A percentile compares a stretch with the other conserved stretches of the same genome.
Evolutionary conservation across 2,113 vertebrate species (phyloP).

Genomic region (Gymnogyps californianus): DNA sequence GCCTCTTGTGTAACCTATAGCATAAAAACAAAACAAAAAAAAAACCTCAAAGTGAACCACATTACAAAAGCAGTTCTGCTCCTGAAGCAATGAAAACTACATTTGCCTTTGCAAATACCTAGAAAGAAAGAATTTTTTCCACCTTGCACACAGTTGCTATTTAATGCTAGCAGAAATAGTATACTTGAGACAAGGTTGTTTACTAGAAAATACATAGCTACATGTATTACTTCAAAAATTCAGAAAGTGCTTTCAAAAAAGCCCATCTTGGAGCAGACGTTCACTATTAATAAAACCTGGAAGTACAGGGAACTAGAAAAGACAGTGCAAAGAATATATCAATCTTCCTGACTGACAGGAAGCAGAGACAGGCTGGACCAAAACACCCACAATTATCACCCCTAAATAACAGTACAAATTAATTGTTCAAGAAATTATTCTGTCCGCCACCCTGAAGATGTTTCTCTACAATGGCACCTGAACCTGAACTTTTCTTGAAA

Average conservation of each 20-base stretch:
- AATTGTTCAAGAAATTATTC: not conserved
- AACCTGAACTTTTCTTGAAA: not conserved
- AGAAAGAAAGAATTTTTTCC: not conserved
- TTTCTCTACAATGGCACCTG: not conserved
- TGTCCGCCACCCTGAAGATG: not conserved
- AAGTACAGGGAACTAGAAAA: not conserved
- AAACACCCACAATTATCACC: not conserved
- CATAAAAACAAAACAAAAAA: not conserved
- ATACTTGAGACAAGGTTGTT: not conserved
- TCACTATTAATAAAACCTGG: not conserved
- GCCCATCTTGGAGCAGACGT: not conserved
- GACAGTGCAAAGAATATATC: not conserved
- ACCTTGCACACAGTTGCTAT: not conserved
- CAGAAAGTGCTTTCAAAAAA: not conserved
- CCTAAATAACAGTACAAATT: not conserved
- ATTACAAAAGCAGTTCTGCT: not conserved
- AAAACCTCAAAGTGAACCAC: not conserved
- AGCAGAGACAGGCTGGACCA: not conserved
- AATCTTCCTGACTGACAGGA: not conserved
- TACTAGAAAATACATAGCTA: not conserved
- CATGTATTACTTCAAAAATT: not conserved
- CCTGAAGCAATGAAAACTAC: not conserved
- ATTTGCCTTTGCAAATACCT: not conserved
- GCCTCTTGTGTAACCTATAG: slow-evolving; percentile 93
- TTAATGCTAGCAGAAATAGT: not conserved